A percentile compares a stretch with the other conserved stretches of the same genome.
Conservation (phyloP, 1,140 invertebrate genomes). For the Ephestia elutella region DNA sequence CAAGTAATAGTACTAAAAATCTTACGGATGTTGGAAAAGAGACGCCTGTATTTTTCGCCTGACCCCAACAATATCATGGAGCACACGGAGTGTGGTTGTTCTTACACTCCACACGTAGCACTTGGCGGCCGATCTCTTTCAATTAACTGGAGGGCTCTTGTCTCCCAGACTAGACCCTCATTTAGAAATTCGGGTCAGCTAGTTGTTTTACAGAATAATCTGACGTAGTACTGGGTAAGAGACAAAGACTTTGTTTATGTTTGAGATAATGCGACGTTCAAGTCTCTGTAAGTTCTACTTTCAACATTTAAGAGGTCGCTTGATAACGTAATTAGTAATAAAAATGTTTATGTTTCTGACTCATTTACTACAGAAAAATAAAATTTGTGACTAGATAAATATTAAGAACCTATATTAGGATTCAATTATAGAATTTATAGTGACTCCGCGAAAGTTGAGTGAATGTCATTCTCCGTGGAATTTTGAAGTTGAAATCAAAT, state of each 20-base stretch:
- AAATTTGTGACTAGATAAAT: too few relatives aligned
- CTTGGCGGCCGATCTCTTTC: constrained; percentile 45
- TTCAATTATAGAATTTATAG: too few relatives aligned
- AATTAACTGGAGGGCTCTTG: constrained; percentile 51
- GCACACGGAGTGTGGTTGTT: constrained; percentile 26
- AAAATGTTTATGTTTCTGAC: too few relatives aligned
- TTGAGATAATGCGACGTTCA: background rate
- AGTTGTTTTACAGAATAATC: constrained; percentile 30
- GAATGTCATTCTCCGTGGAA: too few relatives aligned
- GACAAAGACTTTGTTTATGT: background rate
- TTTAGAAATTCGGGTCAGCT: constrained; percentile 32
- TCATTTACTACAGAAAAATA: too few relatives aligned
- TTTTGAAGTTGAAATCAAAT: too few relatives aligned
- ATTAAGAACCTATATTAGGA: too few relatives aligned
- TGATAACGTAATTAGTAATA: too few relatives aligned
- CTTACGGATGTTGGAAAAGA: background rate
- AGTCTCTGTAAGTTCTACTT: background rate
- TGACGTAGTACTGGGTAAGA: background rate
- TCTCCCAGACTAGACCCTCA: constrained; percentile 19
- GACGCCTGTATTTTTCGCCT: background rate
- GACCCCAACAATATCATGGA: background rate
- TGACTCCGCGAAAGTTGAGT: too few relatives aligned
- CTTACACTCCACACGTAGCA: constrained; percentile 29
- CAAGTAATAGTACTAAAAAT: too few relatives aligned
- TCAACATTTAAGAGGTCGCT: background rate